These are phyloP conservation scores for Mamestra brassicae DNA, from an alignment of 2,888 invertebrate genomes.

Conservation along the genomic window DNA sequence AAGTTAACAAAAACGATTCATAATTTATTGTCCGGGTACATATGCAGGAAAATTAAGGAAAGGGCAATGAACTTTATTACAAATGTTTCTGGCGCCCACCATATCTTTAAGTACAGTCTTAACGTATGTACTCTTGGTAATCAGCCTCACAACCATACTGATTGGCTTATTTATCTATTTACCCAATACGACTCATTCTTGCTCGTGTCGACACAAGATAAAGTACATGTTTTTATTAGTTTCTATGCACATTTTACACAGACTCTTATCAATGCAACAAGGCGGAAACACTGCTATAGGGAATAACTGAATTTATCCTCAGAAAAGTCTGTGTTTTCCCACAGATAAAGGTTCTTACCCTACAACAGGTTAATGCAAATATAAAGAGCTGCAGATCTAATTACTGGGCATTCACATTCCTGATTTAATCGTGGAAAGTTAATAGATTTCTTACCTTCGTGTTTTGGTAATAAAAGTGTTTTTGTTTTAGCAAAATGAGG, in stretches of 20 bases:
- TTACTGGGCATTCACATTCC: constrained; percentile 22
- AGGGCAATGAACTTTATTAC: too few relatives aligned
- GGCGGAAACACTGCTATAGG: constrained; percentile 32
- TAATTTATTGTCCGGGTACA: too few relatives aligned
- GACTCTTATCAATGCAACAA: constrained; percentile 39
- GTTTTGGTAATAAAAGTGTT: background rate
- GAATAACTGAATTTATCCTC: constrained; percentile 38
- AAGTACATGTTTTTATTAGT: background rate
- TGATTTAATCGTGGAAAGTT: constrained; percentile 9
- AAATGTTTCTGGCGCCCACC: too few relatives aligned
- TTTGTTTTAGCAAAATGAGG: constrained; percentile 47
- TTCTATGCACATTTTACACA: background rate
- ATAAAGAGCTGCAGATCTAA: constrained; percentile 21
- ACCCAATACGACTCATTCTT: background rate
- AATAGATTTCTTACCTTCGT: background rate
- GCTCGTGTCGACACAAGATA: background rate
- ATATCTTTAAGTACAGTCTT: too few relatives aligned
- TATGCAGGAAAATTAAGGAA: too few relatives aligned
- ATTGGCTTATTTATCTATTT: constrained; percentile 11
- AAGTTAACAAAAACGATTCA: too few relatives aligned
- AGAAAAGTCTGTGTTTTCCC: constrained; percentile 40
- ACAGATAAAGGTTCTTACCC: constrained; percentile 58
- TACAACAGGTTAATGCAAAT: constrained; percentile 7
- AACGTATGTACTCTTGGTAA: too few relatives aligned
- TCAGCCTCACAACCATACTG: too few relatives aligned